Percentiles rank a stretch among this genome's conserved stretches.
Conservation (phyloP, 2,113 vertebrate genomes). For the Tichodroma muraria region DNA sequence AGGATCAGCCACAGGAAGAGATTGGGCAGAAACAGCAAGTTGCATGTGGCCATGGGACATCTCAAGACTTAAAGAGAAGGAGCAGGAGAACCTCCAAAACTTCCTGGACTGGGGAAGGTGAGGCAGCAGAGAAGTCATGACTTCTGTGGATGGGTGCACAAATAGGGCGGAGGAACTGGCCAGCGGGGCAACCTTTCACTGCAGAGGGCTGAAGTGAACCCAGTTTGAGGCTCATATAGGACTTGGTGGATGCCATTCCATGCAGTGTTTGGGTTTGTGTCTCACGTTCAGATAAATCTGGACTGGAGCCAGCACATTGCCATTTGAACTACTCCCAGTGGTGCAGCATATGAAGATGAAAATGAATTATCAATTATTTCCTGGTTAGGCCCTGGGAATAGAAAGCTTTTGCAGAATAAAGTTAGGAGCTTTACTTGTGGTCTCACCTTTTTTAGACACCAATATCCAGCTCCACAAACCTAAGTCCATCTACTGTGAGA, state of each 20-base stretch:
- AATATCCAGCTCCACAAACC: not conserved
- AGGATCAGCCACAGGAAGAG: fast-evolving
- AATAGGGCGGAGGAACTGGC: not conserved
- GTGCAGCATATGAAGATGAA: not conserved
- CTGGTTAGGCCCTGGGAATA: not conserved
- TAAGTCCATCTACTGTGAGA: not conserved
- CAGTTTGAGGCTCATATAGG: not conserved
- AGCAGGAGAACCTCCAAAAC: not conserved
- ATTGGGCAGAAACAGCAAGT: not conserved
- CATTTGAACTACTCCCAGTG: not conserved
- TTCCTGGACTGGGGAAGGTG: not conserved
- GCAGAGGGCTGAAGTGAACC: not conserved
- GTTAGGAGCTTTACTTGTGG: not conserved
- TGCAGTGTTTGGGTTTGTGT: not conserved
- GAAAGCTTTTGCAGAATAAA: not conserved
- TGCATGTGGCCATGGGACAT: not conserved
- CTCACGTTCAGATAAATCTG: not conserved
- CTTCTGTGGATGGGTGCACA: not conserved
- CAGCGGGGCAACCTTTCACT: not conserved
- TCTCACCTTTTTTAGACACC: not conserved
- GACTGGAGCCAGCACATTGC: not conserved
- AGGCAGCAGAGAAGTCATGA: not conserved
- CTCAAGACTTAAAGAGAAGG: not conserved
- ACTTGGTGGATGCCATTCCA: not conserved
- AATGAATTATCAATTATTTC: not conserved